A percentile compares a stretch with the other conserved stretches of the same genome.
Evolutionary conservation across 1,140 invertebrate species (phyloP).

Genomic region (Brachionus plicatilis): DNA sequence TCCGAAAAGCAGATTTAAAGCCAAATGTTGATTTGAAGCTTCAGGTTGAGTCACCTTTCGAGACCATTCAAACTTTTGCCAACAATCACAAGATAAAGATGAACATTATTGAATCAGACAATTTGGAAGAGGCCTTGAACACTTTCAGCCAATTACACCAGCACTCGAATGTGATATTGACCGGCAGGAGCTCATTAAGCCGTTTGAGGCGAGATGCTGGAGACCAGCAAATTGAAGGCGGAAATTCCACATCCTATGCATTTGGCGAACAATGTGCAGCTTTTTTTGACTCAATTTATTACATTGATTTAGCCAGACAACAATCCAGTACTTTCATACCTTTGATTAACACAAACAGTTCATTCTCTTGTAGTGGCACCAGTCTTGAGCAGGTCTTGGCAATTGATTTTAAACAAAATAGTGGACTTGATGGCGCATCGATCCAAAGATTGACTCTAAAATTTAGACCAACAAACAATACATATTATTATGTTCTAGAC

Average conservation of each 20-base stretch:
- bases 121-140: neutral
- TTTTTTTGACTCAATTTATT: slow-evolving; percentile 11
- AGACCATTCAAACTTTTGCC: neutral
- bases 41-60: slow-evolving; percentile 7
- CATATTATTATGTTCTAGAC: neutral
- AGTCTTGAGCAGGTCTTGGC: neutral
- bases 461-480: slow-evolving; percentile 1
- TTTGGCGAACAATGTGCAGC: slow-evolving; percentile 25
- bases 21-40: neutral
- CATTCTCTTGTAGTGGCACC: neutral
- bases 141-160: neutral
- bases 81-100: neutral
- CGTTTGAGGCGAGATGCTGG: neutral
- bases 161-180: neutral
- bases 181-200: neutral
- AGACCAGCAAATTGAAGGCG: neutral
- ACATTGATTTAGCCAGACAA: neutral
- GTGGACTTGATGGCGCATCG: neutral
- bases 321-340: neutral
- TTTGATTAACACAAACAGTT: neutral
- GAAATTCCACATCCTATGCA: neutral
- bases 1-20: neutral
- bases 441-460: neutral
- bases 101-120: neutral
- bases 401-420: neutral